These are phyloP conservation scores for Pygmarrhopalites habei DNA, from an alignment of 1,140 invertebrate genomes.

Conservation along the genomic window DNA sequence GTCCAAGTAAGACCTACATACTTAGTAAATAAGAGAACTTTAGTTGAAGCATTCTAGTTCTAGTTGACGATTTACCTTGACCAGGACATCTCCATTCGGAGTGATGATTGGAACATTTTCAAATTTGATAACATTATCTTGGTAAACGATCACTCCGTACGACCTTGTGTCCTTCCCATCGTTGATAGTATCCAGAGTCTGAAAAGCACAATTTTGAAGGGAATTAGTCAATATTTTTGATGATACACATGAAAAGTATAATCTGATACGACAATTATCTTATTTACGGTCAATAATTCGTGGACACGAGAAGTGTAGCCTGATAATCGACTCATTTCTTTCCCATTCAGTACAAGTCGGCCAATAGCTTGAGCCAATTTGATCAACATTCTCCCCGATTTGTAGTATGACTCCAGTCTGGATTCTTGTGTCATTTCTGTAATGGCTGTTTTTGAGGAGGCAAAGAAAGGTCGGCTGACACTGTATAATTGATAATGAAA, in stretches of 20 bases:
- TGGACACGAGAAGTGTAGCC: conserved; percentile 90
- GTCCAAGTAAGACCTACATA: too few species aligned
- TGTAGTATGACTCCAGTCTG: conserved; percentile 81
- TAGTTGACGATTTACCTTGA: conserved; percentile 54
- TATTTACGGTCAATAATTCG: too few species aligned
- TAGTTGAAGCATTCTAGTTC: too few species aligned
- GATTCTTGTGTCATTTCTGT: conserved; percentile 56
- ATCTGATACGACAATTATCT: too few species aligned
- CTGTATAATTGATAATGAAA: too few species aligned
- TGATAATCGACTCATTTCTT: conserved; percentile 72
- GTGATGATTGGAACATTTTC: conserved; percentile 89
- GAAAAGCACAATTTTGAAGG: too few species aligned
- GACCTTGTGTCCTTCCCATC: too few species aligned
- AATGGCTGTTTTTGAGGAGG: conserved; percentile 55
- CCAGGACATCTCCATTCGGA: conserved; percentile 91
- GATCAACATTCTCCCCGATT: conserved; percentile 91
- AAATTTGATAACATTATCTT: conserved; percentile 89
- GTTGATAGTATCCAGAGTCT: conserved; percentile 80
- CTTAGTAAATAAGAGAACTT: too few species aligned
- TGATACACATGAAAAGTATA: too few species aligned
- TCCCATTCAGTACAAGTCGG: conserved; percentile 80
- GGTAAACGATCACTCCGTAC: conserved; percentile 7
- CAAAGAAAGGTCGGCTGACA: conserved; percentile 88
- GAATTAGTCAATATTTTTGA: too few species aligned
- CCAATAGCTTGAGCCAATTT: conserved; percentile 89